phyloP scores from a whole-genome alignment of 2,797 vertebrate species.

The Neomorphus geoffroyi region DNA sequence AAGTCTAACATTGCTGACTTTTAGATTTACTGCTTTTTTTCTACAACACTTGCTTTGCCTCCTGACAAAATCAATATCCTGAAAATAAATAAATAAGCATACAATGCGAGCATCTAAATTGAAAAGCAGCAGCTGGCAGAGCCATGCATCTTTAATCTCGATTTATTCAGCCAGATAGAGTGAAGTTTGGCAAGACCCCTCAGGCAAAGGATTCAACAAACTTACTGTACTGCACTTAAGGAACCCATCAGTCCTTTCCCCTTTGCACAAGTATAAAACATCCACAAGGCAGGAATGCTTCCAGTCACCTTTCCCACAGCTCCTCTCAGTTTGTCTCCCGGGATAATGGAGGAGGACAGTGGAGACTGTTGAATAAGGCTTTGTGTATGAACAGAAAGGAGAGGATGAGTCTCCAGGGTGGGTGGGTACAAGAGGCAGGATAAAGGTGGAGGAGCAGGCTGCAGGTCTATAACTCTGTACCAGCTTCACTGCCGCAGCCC shows the following conservation, averaged over 20 bases:
- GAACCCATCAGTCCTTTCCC: not conserved
- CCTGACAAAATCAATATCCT: constrained; percentile 41
- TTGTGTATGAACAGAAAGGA: not conserved
- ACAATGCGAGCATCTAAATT: not conserved
- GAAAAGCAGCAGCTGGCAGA: constrained; percentile 9
- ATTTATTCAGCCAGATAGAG: constrained; percentile 23
- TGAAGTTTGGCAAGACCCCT: not conserved
- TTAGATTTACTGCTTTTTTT: not conserved
- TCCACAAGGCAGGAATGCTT: not conserved
- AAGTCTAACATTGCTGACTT: not conserved
- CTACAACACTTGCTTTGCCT: not conserved
- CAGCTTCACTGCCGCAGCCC: not conserved
- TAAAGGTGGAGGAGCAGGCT: not conserved
- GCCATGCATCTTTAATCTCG: constrained; percentile 30
- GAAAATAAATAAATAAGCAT: constrained; percentile 50
- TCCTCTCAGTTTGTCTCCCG: not conserved
- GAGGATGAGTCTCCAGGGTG: not conserved
- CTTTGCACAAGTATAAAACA: not conserved
- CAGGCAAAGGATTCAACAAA: not conserved
- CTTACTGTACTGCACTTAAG: not conserved
- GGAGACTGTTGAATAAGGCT: not conserved
- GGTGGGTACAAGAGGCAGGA: not conserved
- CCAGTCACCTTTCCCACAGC: not conserved
- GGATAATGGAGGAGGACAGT: rapidly evolving
- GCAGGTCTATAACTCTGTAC: not conserved